phyloP scores from a whole-genome alignment of 2,113 vertebrate species.

The Cyprinus carpio region DNA sequence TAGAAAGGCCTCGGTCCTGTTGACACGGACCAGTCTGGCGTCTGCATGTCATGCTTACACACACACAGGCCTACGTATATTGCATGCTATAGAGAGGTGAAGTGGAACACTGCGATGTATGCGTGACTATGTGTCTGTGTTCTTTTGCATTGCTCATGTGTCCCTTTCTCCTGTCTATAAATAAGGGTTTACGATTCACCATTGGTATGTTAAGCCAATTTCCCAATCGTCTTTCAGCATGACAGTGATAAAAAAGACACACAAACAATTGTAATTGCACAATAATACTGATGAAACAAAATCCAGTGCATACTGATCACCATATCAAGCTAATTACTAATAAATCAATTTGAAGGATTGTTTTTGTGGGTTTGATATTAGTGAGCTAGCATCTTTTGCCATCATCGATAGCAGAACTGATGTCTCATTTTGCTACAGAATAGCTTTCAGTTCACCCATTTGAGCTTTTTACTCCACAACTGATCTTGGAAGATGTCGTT shows the following conservation, averaged over 20 bases:
- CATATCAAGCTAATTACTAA: background rate
- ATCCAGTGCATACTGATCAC: background rate
- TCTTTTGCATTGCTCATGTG: background rate
- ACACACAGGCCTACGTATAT: background rate
- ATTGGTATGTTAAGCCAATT: background rate
- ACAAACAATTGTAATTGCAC: background rate
- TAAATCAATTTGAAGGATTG: background rate
- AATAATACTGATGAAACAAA: conserved; percentile 2
- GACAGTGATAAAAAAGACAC: background rate
- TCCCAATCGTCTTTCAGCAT: conserved; percentile 13
- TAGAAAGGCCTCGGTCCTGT: conserved; percentile 6
- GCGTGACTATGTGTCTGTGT: background rate
- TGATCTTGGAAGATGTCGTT: background rate
- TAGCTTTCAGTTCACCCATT: background rate
- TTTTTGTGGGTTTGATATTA: background rate
- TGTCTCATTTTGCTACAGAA: background rate
- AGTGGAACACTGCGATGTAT: background rate
- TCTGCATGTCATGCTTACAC: conserved; percentile 13
- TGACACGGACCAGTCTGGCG: conserved; percentile 8
- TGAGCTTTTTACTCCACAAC: too few species aligned
- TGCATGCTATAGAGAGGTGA: background rate
- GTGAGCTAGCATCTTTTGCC: background rate
- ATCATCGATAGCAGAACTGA: too few species aligned
- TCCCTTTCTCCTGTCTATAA: background rate
- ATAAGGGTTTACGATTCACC: background rate